Evolutionary conservation across 2,797 vertebrate genomes (phyloP).

Genomic region (Heterohyrax brucei): DNA sequence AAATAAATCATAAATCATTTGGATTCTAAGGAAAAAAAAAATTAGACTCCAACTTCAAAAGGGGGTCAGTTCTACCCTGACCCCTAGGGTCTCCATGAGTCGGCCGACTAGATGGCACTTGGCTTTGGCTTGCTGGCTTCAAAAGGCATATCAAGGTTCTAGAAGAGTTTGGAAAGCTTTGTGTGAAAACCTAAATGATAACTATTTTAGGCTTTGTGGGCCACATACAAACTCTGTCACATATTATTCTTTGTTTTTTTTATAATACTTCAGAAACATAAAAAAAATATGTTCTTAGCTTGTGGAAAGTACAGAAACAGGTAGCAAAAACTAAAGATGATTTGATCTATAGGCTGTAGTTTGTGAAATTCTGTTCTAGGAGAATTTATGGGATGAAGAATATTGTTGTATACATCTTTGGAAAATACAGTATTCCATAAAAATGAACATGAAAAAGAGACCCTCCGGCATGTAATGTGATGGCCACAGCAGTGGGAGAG

Average conservation of each 20-base stretch:
- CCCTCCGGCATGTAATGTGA: not conserved
- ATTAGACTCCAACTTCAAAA: not conserved
- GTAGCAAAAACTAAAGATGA: not conserved
- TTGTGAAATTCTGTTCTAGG: not conserved
- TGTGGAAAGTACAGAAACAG: not conserved
- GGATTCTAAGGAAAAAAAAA: not conserved
- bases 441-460: not conserved
- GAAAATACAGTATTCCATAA: not conserved
- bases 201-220: not conserved
- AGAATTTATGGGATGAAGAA: not conserved
- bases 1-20: not conserved
- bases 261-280: not conserved
- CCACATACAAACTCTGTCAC: too few relatives aligned
- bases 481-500: not conserved
- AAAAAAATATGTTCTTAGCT: not conserved
- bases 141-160: not conserved
- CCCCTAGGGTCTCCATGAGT: too few relatives aligned
- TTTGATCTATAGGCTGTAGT: not conserved
- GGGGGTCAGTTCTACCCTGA: too few relatives aligned
- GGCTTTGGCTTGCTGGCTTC: not conserved
- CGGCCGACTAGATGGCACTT: too few relatives aligned
- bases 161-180: not conserved
- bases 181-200: not conserved
- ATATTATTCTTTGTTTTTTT: not conserved
- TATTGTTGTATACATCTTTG: not conserved